A percentile compares a stretch with the other conserved stretches of the same genome.
These are phyloP conservation scores for Drosophila chauvacae DNA, from an alignment of 1,140 invertebrate genomes.

Conservation along the genomic window DNA sequence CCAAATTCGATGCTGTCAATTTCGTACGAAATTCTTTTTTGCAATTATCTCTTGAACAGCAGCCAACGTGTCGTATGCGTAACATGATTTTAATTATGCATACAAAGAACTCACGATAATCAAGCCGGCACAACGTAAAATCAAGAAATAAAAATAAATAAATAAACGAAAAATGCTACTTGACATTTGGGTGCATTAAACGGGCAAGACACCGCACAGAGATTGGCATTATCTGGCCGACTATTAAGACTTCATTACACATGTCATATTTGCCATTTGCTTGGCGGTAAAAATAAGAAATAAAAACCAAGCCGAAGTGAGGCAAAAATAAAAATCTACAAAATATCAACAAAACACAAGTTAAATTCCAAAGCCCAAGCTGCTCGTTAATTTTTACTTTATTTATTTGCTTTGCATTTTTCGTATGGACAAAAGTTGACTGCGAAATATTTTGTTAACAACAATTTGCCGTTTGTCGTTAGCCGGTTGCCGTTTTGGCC, in stretches of 20 bases:
- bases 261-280: constrained; percentile 79
- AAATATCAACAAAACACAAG: constrained; percentile 53
- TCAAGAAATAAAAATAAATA: constrained; percentile 13
- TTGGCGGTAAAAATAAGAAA: not conserved
- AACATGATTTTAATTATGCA: constrained; percentile 78
- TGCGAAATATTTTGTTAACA: constrained; percentile 80
- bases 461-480: constrained; percentile 64
- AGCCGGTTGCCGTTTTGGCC: constrained; percentile 21
- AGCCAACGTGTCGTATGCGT: constrained; percentile 73
- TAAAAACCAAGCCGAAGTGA: constrained; percentile 10
- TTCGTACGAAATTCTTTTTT: constrained; percentile 40
- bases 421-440: constrained; percentile 35
- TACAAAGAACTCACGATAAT: constrained; percentile 50
- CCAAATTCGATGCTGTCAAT: constrained; percentile 38
- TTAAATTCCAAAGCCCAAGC: constrained; percentile 65
- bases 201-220: constrained; percentile 44
- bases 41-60: constrained; percentile 63
- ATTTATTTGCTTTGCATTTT: constrained; percentile 39
- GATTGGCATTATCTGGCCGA: constrained; percentile 66
- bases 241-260: constrained; percentile 82
- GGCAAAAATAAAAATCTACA: constrained; percentile 18
- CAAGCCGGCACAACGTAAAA: constrained; percentile 12
- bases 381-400: constrained; percentile 63
- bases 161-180: constrained; percentile 34
- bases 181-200: constrained; percentile 67